phyloP scores from a whole-genome alignment of 2,113 vertebrate genomes.

The Rhineura floridana region DNA sequence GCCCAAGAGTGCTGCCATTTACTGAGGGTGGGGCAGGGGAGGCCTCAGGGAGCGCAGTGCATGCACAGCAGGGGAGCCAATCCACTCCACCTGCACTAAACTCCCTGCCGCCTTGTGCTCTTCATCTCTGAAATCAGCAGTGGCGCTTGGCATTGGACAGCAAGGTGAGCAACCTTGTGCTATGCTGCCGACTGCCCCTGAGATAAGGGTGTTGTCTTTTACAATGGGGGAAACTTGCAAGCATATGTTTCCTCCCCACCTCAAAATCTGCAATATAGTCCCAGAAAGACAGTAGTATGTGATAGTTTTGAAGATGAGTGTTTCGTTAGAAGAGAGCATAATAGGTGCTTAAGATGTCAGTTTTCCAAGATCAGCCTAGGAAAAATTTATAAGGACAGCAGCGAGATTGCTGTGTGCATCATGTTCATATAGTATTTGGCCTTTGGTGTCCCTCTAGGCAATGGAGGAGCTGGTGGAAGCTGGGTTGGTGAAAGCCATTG shows the following conservation, averaged over 20 bases:
- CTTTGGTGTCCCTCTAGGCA: conserved; percentile 68
- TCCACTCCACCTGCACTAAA: too few species aligned
- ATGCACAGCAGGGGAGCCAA: too few species aligned
- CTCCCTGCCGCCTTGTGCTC: too few species aligned
- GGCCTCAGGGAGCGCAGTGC: too few species aligned
- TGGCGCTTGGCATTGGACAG: too few species aligned
- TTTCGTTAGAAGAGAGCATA: neutral
- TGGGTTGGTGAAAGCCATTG: conserved; percentile 89
- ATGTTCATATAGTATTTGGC: neutral
- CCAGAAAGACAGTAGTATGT: neutral
- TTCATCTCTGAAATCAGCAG: too few species aligned
- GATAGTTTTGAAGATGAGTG: neutral
- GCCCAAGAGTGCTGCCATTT: too few species aligned
- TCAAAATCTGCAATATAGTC: neutral
- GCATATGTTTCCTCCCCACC: neutral
- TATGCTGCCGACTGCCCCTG: too few species aligned
- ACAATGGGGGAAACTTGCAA: neutral
- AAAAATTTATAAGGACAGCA: neutral
- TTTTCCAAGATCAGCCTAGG: neutral
- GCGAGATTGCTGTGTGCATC: neutral
- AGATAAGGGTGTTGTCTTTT: too few species aligned
- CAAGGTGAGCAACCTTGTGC: too few species aligned
- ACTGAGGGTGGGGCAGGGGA: too few species aligned
- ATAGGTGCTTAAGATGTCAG: neutral
- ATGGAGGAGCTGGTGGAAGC: conserved; percentile 92